Conservation (phyloP, 2,113 vertebrate species). For the Corydoras sp. region DNA sequence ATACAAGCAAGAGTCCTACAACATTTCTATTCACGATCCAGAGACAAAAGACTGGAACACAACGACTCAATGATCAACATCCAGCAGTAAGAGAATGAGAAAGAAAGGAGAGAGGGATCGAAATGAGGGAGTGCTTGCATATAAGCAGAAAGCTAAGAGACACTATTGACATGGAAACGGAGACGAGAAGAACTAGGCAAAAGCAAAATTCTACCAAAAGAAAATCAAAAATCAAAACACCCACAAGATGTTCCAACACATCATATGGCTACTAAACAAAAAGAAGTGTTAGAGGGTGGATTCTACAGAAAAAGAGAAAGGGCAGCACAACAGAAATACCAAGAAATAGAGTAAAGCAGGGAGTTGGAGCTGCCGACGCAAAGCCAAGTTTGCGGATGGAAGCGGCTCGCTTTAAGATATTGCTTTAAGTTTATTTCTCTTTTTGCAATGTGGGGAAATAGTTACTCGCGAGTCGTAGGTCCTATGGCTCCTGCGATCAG, state of each 20-base stretch:
- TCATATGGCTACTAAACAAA: constrained; percentile 38
- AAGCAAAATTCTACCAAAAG: constrained; percentile 56
- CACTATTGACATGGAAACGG: constrained; percentile 17
- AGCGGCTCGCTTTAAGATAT: constrained; percentile 61
- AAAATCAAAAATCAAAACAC: constrained; percentile 45
- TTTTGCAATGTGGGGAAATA: constrained; percentile 66
- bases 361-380: constrained; percentile 79
- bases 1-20: constrained; percentile 36
- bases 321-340: constrained; percentile 23
- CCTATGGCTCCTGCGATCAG: constrained; percentile 87
- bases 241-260: constrained; percentile 39
- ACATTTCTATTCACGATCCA: constrained; percentile 39
- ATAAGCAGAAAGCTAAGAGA: constrained; percentile 45
- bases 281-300: constrained; percentile 20
- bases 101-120: constrained; percentile 10
- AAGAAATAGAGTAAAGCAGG: constrained; percentile 69
- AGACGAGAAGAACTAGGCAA: constrained; percentile 36
- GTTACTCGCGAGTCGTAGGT: constrained; percentile 86
- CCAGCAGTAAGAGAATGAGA: constrained; percentile 24
- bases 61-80: constrained; percentile 36
- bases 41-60: constrained; percentile 41
- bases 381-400: constrained; percentile 83
- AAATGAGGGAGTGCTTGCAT: constrained; percentile 35
- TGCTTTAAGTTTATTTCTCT: constrained; percentile 18
- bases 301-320: constrained; percentile 29